Conservation (phyloP, 1,140 invertebrate genomes). For the Heliconius congener region DNA sequence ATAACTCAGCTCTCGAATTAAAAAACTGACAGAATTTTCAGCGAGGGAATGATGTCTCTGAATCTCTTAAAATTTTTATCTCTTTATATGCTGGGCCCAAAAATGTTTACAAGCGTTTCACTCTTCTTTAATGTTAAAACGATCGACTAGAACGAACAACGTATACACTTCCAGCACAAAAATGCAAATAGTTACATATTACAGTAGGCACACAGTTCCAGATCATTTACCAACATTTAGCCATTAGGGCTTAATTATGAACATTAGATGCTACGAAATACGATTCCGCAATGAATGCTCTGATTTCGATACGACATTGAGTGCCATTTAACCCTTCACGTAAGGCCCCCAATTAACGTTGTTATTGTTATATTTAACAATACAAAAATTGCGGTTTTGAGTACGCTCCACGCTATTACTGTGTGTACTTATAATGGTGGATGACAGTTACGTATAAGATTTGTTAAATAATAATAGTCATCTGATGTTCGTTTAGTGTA, state of each 20-base stretch:
- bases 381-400: constrained; percentile 18
- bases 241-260: constrained; percentile 45
- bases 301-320: constrained; percentile 49
- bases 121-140: too few relatives aligned
- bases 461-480: constrained; percentile 10
- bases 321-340: constrained; percentile 42
- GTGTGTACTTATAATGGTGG: not conserved
- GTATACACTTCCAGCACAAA: not conserved
- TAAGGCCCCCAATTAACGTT: constrained; percentile 12
- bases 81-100: too few relatives aligned
- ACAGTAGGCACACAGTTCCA: not conserved
- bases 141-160: too few relatives aligned
- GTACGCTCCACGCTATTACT: not conserved
- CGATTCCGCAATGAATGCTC: constrained; percentile 33
- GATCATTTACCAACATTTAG: constrained; percentile 8
- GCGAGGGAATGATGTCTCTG: too few relatives aligned
- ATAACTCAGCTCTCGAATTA: too few relatives aligned
- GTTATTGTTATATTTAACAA: constrained; percentile 21
- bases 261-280: constrained; percentile 21
- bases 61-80: too few relatives aligned
- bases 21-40: too few relatives aligned
- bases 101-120: too few relatives aligned
- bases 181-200: not conserved
- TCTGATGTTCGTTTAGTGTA: not conserved
- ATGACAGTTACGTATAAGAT: not conserved